Evolutionary conservation across 1,140 invertebrate genomes (phyloP).

Genomic region (Monomorium pharaonis): DNA sequence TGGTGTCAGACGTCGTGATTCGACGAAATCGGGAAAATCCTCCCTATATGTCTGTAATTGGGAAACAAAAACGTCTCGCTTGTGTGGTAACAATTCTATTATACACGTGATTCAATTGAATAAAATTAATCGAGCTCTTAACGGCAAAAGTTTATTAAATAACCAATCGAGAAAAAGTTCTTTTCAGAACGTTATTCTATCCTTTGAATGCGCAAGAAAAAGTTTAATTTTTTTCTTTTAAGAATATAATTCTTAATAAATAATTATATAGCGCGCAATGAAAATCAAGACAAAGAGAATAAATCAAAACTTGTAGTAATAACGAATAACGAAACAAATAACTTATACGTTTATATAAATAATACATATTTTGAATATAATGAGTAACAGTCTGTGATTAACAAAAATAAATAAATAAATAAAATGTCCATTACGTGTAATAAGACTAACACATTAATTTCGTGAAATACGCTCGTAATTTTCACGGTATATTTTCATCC

Average conservation of each 20-base stretch:
- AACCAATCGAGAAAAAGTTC: background rate
- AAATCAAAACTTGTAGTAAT: background rate
- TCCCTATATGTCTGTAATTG: background rate
- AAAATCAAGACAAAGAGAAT: background rate
- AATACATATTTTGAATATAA: background rate
- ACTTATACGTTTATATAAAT: background rate
- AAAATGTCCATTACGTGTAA: background rate
- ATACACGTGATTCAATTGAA: background rate
- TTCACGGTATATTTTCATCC: background rate
- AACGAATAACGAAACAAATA: background rate
- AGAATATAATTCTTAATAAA: background rate
- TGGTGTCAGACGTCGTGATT: constrained; percentile 55
- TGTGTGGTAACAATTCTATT: constrained; percentile 39
- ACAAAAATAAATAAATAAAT: background rate
- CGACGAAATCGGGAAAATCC: constrained; percentile 22
- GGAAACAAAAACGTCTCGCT: constrained; percentile 11
- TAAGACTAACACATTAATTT: background rate
- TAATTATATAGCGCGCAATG: background rate
- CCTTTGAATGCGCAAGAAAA: background rate
- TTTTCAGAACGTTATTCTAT: background rate
- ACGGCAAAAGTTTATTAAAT: background rate
- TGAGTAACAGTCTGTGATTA: background rate
- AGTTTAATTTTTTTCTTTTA: background rate
- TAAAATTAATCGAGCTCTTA: background rate
- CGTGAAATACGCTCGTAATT: background rate